Conservation (phyloP, 2,797 vertebrate species). For the Cryptoprocta ferox region DNA sequence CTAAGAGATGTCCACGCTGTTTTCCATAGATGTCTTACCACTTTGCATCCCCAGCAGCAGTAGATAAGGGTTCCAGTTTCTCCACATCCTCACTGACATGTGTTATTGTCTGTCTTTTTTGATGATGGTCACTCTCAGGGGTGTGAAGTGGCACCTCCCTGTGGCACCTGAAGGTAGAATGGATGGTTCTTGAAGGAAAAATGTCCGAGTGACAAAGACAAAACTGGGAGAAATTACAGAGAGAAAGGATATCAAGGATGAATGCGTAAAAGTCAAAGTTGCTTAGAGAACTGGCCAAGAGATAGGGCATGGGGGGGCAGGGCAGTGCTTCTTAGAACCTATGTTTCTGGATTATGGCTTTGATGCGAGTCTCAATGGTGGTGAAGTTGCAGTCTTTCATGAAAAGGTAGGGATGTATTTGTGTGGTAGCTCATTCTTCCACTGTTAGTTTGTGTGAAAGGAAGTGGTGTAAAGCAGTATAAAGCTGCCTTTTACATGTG, state of each 20-base stretch:
- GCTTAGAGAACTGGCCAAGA: not conserved
- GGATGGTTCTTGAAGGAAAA: not conserved
- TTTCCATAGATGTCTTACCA: too few relatives aligned
- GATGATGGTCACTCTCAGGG: not conserved
- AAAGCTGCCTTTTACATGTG: not conserved
- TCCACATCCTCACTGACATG: not conserved
- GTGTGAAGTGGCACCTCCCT: not conserved
- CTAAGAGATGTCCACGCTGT: not conserved
- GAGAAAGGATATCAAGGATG: not conserved
- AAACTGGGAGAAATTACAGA: not conserved
- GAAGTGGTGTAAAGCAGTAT: not conserved
- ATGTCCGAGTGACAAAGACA: not conserved
- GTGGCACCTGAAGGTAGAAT: not conserved
- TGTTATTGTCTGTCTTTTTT: not conserved
- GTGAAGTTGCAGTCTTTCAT: not conserved
- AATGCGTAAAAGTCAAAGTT: not conserved
- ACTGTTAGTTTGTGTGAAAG: not conserved
- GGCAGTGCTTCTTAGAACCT: not conserved
- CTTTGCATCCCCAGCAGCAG: not conserved
- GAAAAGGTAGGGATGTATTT: not conserved
- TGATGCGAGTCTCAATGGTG: fast-evolving
- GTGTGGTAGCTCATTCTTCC: not conserved
- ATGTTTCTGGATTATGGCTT: not conserved
- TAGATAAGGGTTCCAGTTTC: not conserved
- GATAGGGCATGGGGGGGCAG: not conserved